These are phyloP conservation scores for Ptychobarbus kaznakovi DNA, from an alignment of 2,797 vertebrate genomes.

Conservation along the genomic window DNA sequence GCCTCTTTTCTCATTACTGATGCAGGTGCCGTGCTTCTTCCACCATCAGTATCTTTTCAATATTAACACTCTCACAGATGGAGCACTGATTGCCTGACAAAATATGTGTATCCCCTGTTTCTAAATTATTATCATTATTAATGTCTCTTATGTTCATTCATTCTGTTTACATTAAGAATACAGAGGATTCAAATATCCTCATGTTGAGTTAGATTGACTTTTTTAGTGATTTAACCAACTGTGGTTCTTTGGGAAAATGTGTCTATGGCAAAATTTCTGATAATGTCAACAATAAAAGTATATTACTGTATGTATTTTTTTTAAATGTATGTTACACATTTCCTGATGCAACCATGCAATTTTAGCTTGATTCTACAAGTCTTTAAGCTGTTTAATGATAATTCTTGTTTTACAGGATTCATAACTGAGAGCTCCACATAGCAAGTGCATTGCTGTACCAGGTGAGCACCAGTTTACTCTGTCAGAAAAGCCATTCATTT, in stretches of 20 bases:
- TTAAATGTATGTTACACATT: not conserved
- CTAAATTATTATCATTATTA: slow-evolving; percentile 78
- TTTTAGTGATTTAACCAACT: not conserved
- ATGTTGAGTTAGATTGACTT: not conserved
- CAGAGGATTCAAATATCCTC: slow-evolving; percentile 12
- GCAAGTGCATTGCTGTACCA: not conserved
- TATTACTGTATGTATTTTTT: not conserved
- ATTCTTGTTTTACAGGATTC: not conserved
- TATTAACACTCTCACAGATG: slow-evolving; percentile 79
- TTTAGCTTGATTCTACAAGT: not conserved
- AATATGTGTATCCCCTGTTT: slow-evolving; percentile 76
- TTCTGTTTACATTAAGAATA: slow-evolving; percentile 68
- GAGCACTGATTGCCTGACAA: slow-evolving; percentile 79
- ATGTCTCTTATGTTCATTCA: slow-evolving; percentile 72
- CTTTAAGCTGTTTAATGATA: not conserved
- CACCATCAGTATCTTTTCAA: slow-evolving; percentile 79
- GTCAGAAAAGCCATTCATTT: not conserved
- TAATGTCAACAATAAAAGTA: not conserved
- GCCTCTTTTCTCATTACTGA: slow-evolving; percentile 76
- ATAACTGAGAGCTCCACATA: not conserved
- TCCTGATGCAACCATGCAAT: not conserved
- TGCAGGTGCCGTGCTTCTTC: slow-evolving; percentile 70
- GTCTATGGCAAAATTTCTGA: not conserved
- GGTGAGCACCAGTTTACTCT: not conserved
- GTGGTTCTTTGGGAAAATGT: not conserved